Conservation (phyloP, 2,797 vertebrate species). For the Sus cebifrons region DNA sequence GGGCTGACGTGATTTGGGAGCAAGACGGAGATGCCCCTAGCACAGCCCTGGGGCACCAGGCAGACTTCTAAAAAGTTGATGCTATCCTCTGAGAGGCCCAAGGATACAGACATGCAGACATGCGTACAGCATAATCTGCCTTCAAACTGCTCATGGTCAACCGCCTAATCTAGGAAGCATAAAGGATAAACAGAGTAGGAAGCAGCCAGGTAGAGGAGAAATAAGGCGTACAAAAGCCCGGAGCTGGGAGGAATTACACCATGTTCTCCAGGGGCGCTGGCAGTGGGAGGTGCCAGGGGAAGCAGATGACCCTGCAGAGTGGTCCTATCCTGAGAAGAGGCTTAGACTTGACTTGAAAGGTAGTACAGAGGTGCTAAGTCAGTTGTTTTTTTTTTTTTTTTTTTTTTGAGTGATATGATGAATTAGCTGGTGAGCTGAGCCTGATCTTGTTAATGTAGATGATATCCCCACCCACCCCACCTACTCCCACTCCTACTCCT, state of each 20-base stretch:
- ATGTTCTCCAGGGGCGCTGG: not conserved
- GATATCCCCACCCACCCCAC: fast-evolving
- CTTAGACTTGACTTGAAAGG: not conserved
- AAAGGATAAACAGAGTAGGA: not conserved
- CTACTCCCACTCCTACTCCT: too few relatives aligned
- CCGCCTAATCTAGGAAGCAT: not conserved
- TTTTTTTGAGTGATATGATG: not conserved
- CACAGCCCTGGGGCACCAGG: not conserved
- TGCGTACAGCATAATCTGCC: not conserved
- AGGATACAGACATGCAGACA: too few relatives aligned
- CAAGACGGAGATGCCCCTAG: not conserved
- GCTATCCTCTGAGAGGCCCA: not conserved
- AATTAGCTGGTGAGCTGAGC: not conserved
- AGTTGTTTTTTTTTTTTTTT: not conserved
- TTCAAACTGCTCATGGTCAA: not conserved
- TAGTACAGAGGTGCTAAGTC: not conserved
- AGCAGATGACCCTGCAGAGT: not conserved
- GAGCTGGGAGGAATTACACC: not conserved
- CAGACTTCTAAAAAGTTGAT: not conserved
- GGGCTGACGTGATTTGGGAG: not conserved
- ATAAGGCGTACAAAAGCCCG: not conserved
- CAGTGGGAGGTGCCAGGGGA: not conserved
- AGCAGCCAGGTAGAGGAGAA: not conserved
- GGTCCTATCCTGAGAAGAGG: not conserved
- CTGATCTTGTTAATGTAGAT: not conserved